phyloP scores from a whole-genome alignment of 53 echinoderm and acorn worm genomes.

The Antedon mediterranea region DNA sequence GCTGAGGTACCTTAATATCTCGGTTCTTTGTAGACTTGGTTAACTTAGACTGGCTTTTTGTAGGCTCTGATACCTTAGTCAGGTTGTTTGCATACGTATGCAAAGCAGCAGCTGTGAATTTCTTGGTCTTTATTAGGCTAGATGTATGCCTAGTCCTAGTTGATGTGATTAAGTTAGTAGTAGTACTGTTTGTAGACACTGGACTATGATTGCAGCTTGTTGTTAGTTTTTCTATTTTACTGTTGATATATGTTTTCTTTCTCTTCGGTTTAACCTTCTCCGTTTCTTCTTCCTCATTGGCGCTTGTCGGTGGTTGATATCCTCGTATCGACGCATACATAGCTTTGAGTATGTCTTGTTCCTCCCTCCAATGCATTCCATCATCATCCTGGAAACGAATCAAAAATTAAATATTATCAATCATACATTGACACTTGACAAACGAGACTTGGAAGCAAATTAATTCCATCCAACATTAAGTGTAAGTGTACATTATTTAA shows the following conservation, averaged over 20 bases:
- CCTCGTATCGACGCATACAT: conserved; percentile 82
- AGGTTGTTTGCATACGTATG: too few species aligned
- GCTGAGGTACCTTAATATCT: too few species aligned
- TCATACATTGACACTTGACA: too few species aligned
- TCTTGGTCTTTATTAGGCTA: neutral
- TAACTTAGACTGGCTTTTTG: too few species aligned
- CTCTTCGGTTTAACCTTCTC: neutral
- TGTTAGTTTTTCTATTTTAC: neutral
- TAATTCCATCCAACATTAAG: too few species aligned
- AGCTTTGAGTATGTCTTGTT: conserved; percentile 72
- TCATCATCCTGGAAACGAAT: conserved; percentile 58
- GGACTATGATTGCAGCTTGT: neutral
- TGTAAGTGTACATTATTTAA: too few species aligned
- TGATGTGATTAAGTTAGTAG: too few species aligned
- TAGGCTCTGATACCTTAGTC: too few species aligned
- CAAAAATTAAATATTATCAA: too few species aligned
- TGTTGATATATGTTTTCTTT: neutral
- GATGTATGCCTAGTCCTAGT: neutral
- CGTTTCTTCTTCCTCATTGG: conserved; percentile 7
- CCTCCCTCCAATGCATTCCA: conserved; percentile 93
- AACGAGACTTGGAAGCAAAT: too few species aligned
- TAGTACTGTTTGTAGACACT: neutral
- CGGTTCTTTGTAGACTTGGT: too few species aligned
- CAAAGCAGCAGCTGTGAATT: neutral
- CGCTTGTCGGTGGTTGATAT: conserved; percentile 15